Evolutionary conservation across 2,888 invertebrate species (phyloP).

Genomic region (Melinaea marsaeus): DNA sequence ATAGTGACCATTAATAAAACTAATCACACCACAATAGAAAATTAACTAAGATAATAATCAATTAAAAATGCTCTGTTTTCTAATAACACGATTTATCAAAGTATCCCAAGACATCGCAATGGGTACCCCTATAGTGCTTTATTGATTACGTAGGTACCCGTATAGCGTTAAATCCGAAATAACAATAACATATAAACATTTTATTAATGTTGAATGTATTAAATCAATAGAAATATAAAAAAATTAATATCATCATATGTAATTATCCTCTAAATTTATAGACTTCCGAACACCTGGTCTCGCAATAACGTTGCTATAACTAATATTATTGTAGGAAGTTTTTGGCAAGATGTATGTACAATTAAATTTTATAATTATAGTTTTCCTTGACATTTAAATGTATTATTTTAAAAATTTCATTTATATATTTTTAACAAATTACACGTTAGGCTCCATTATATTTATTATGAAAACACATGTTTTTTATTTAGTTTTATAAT

Average conservation of each 20-base stretch:
- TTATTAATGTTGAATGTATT: slow-evolving; percentile 6
- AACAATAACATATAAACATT: slow-evolving; percentile 10
- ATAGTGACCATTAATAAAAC: no score
- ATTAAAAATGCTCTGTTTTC: no score
- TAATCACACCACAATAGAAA: no score
- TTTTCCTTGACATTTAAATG: slow-evolving; percentile 53
- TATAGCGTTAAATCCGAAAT: neutral
- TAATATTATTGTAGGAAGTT: slow-evolving; percentile 26
- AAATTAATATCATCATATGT: slow-evolving; percentile 19
- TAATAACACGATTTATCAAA: no score
- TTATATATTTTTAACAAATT: slow-evolving; percentile 16
- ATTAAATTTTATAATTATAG: slow-evolving; percentile 33
- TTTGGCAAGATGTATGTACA: slow-evolving; percentile 21
- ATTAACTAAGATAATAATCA: no score
- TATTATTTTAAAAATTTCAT: slow-evolving; percentile 19
- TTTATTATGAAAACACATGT: no score
- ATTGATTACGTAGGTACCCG: no score
- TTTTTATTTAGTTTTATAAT: no score
- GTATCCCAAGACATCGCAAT: no score
- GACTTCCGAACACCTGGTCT: slow-evolving; percentile 30
- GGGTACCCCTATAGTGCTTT: no score
- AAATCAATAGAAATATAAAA: slow-evolving; percentile 21
- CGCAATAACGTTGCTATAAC: slow-evolving; percentile 19
- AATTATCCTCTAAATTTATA: slow-evolving; percentile 34
- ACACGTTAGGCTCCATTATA: neutral